phyloP scores from a whole-genome alignment of 2,888 invertebrate species.

The Cylloceria caligata region DNA sequence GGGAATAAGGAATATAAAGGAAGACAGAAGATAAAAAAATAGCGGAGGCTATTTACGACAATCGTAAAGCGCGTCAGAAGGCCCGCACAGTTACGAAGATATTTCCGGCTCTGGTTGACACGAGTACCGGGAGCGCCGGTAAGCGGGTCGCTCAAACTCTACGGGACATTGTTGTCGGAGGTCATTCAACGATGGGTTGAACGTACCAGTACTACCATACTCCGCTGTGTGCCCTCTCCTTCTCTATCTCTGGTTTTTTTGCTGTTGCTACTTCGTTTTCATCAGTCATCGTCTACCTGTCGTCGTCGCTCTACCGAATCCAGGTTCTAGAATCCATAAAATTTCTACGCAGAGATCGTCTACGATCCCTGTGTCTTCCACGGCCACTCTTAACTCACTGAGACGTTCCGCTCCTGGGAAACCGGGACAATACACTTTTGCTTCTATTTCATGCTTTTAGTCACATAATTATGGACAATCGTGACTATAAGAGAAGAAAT shows the following conservation, averaged over 20 bases:
- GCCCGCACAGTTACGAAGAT: conserved; percentile 62
- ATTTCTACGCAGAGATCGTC: background rate
- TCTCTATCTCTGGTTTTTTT: background rate
- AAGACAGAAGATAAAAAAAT: conserved; percentile 18
- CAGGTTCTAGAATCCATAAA: conserved; percentile 17
- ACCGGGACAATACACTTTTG: background rate
- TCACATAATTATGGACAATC: no score
- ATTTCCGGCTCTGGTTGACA: conserved; percentile 66
- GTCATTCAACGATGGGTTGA: conserved; percentile 79
- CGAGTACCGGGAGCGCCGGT: conserved; percentile 55
- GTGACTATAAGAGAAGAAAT: no score
- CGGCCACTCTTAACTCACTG: background rate
- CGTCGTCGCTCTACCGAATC: conserved; percentile 62
- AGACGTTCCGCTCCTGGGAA: background rate
- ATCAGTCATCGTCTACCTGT: conserved; percentile 73
- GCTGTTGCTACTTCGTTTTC: conserved; percentile 25
- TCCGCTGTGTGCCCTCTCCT: conserved; percentile 10
- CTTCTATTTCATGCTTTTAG: background rate
- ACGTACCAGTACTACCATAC: conserved; percentile 67
- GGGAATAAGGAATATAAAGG: background rate
- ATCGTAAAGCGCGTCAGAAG: conserved; percentile 54
- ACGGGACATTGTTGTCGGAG: conserved; percentile 78
- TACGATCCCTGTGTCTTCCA: background rate
- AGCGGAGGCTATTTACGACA: conserved; percentile 54
- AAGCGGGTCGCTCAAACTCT: conserved; percentile 67